phyloP scores from a whole-genome alignment of 53 echinoderm and acorn worm genomes.

The Paelopatides confundens region DNA sequence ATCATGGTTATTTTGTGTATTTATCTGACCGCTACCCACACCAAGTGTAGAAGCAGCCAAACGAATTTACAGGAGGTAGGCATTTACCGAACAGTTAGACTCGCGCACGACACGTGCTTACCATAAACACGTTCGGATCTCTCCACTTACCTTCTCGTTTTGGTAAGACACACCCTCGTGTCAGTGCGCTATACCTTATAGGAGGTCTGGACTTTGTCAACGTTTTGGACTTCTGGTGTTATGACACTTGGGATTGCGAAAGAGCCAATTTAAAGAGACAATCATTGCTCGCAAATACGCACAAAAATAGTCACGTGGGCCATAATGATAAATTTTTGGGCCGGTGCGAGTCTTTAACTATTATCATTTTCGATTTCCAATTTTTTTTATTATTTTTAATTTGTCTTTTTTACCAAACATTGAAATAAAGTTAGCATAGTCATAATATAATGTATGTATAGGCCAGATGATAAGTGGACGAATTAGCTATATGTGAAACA shows the following conservation, averaged over 20 bases:
- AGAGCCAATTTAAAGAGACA: background rate
- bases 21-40: background rate
- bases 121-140: background rate
- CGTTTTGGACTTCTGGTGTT: background rate
- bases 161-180: background rate
- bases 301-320: background rate
- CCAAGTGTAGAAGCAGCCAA: background rate
- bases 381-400: too few species aligned
- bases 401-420: too few species aligned
- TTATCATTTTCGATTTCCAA: too few species aligned
- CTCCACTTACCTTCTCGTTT: background rate
- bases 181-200: background rate
- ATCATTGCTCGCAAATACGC: background rate
- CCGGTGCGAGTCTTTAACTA: too few species aligned
- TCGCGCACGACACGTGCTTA: background rate
- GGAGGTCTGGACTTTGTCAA: slow-evolving; percentile 30
- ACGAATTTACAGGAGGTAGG: background rate
- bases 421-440: too few species aligned
- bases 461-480: too few species aligned
- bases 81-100: background rate
- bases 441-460: too few species aligned
- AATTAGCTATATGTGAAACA: too few species aligned
- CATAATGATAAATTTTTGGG: too few species aligned
- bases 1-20: background rate
- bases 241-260: background rate